phyloP scores from a whole-genome alignment of 2,113 vertebrate species.

The Parotia lawesii region DNA sequence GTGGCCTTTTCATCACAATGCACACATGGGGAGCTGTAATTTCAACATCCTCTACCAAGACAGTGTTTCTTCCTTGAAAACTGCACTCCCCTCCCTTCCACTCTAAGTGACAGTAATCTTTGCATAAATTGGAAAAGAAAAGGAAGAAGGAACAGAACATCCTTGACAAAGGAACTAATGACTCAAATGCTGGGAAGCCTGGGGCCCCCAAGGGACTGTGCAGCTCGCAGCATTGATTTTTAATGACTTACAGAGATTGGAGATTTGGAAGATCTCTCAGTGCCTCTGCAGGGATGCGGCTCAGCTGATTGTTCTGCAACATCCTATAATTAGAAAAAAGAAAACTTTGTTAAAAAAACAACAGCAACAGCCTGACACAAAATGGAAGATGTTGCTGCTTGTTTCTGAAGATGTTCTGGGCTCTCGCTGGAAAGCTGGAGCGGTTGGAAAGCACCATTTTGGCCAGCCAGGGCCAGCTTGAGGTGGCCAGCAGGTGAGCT shows the following conservation, averaged over 20 bases:
- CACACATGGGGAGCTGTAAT: constrained; percentile 1
- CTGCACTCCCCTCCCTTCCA: background rate
- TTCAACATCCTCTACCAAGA: constrained; percentile 30
- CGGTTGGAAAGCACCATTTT: background rate
- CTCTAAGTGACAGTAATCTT: background rate
- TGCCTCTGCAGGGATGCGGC: constrained; percentile 83
- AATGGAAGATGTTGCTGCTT: background rate
- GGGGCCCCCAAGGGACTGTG: background rate
- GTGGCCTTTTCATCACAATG: constrained; percentile 21
- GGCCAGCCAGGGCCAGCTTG: background rate
- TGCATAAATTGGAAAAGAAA: constrained; percentile 26
- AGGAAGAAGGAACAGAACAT: constrained; percentile 41
- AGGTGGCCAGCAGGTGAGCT: background rate
- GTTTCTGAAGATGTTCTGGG: background rate
- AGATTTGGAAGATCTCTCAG: constrained; percentile 90
- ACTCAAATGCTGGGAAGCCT: constrained; percentile 37
- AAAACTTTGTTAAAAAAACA: background rate
- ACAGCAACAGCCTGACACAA: background rate
- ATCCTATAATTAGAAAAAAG: constrained; percentile 78
- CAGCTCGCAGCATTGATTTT: background rate
- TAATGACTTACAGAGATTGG: constrained; percentile 89
- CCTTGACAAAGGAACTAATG: constrained; percentile 21
- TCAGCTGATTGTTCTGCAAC: constrained; percentile 93
- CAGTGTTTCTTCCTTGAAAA: constrained; percentile 17
- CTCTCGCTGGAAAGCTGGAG: background rate